Evolutionary conservation across 2,113 vertebrate genomes (phyloP), one percentile per base, ranked within the genome.

Genomic region (Micronisus gabar): DNA sequence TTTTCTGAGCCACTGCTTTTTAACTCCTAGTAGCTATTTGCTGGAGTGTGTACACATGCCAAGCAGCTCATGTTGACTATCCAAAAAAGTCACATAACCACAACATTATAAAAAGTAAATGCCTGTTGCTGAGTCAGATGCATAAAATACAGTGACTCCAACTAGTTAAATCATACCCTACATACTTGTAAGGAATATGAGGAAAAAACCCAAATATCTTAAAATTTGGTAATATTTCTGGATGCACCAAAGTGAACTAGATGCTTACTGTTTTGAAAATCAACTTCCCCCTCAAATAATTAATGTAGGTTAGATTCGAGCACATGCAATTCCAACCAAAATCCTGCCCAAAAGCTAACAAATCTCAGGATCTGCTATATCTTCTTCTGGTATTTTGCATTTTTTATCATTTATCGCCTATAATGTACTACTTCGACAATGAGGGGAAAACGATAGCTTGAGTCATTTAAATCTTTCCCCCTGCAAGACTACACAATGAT

Each of bases 301-400:
- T 2, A 1, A 25, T 66, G 52, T 1, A 19, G 29, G 47, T 14
- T 2, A 13, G 36, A 27, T 20, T 11, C 0, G 1, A 58, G 45
- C 12, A 34, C 9, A 2, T 5, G n/a, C 36, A 25, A 26, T 7
- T 62, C 56, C 59, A 55, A 10, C 40, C 17, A 32, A 15, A 43
- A 3, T 19, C 26, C n/a, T 30, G 63, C 36, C 63, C 75, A 12
- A 36, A 25, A n/a, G 25, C 43, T 32, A 22, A 12, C 18, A 10
- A 6, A 17, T 11, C 29, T 40, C 50, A 41, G 66, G 8, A 58
- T 22, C 67, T 41, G 22, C n/a, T 10, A 0, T 3, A 7, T 4
- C 11, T n/a, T 48, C 12, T 40, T 5, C 43, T 36, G 56, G 19
- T n/a, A 27, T 12, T 26, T 23, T 23, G 36, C 17, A 11, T 3